Evolutionary conservation across 2,888 invertebrate genomes (phyloP), one percentile per base, ranked within the genome.

Genomic region (Bugulina stolonifera): DNA sequence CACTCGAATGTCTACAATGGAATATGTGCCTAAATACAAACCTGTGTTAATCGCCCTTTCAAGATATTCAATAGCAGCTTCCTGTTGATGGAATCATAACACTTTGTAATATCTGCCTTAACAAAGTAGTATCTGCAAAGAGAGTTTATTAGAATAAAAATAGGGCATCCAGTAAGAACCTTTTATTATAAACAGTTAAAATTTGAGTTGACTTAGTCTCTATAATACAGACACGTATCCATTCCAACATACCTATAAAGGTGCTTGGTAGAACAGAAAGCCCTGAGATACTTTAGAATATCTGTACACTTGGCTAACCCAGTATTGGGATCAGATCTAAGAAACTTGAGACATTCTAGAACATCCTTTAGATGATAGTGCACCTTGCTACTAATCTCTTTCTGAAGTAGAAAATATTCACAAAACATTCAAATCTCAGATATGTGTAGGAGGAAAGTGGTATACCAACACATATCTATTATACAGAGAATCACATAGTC

Each of bases 91-190:
- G 79, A 76, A 74, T 82, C 80, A 76, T 77, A 82, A 72, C 81
- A 82, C 32, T 77, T 77, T 54, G 77, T 75, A 69, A 82, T 79
- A 74, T 82, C 82, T 3, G 79, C 77, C 74, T 81, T 81, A 34
- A 81, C 81, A 77, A 82, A 82, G 73, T 79, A 82, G n/a, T 64
- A 64, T 64, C 64, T 64, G 64, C 64, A 64, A 32, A 2, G n/a
- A n/a, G n/a, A n/a, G n/a, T n/a, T n/a, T n/a, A n/a, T n/a, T n/a
- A n/a, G n/a, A n/a, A n/a, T n/a, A n/a, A n/a, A n/a, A n/a, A n/a
- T n/a, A n/a, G n/a, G n/a, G n/a, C n/a, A n/a, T n/a, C n/a, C n/a
- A n/a, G n/a, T n/a, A n/a, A n/a, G n/a, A n/a, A n/a, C n/a, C n/a
- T n/a, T n/a, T n/a, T n/a, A n/a, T n/a, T n/a, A n/a, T n/a, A n/a